Percentiles rank a stretch among this genome's conserved stretches.
Evolutionary conservation across 2,113 vertebrate species (phyloP).

Genomic region (Proterorhinus semilunaris): DNA sequence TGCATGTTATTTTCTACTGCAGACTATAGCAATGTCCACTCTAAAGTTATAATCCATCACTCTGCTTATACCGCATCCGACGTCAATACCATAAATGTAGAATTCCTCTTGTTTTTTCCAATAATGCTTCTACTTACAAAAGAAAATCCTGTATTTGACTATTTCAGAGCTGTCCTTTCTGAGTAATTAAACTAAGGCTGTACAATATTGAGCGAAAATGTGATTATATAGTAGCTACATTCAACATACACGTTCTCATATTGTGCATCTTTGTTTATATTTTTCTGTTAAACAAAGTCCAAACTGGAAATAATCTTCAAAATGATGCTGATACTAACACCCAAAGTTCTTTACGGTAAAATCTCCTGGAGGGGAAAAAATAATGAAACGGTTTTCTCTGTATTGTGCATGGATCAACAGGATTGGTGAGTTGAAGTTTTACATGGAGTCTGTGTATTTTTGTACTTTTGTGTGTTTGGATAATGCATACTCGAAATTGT

Average conservation of each 20-base stretch:
- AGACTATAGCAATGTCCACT: no score
- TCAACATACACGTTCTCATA: neutral
- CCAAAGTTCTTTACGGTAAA: slow-evolving; percentile 22
- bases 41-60: no score
- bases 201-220: neutral
- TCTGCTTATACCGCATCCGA: neutral
- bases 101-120: slow-evolving; percentile 55
- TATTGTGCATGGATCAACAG: slow-evolving; percentile 37
- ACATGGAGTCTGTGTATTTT: neutral
- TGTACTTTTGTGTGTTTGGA: no score
- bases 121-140: slow-evolving; percentile 50
- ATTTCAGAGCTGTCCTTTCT: slow-evolving; percentile 36
- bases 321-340: slow-evolving; percentile 60
- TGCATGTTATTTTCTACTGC: no score
- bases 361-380: neutral
- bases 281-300: slow-evolving; percentile 12
- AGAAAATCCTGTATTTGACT: slow-evolving; percentile 26
- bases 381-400: neutral
- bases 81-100: slow-evolving; percentile 38
- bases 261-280: neutral
- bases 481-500: no score
- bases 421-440: slow-evolving; percentile 4
- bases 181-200: slow-evolving; percentile 2
- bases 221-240: no score
- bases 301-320: slow-evolving; percentile 24